These are phyloP conservation scores for Synanthedon vespiformis DNA, from an alignment of 2,888 invertebrate genomes.

Conservation along the genomic window DNA sequence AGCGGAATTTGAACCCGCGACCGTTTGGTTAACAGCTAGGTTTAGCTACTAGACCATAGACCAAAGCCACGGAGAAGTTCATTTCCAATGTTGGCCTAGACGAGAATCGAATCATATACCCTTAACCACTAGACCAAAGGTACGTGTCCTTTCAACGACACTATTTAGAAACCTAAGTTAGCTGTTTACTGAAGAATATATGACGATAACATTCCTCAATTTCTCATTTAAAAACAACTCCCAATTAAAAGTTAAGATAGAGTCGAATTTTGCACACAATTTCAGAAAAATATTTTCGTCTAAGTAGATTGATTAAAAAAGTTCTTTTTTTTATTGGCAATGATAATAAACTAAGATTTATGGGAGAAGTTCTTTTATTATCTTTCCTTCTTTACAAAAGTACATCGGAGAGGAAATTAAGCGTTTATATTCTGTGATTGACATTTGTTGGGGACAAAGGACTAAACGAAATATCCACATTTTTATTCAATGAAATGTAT, in stretches of 20 bases:
- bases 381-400: slow-evolving; percentile 6
- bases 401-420: slow-evolving; percentile 4
- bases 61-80: too few species aligned
- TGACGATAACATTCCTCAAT: slow-evolving; percentile 2
- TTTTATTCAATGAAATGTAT: too few species aligned
- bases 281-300: slow-evolving; percentile 9
- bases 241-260: slow-evolving; percentile 3
- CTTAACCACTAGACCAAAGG: too few species aligned
- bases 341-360: slow-evolving; percentile 11
- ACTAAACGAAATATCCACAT: too few species aligned
- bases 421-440: slow-evolving; percentile 1
- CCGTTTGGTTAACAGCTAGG: too few species aligned
- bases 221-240: slow-evolving; percentile 6
- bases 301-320: slow-evolving; percentile 20
- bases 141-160: too few species aligned
- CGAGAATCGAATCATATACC: too few species aligned
- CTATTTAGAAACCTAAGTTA: too few species aligned
- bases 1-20: too few species aligned
- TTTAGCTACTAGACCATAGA: too few species aligned
- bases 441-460: slow-evolving; percentile 3
- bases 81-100: too few species aligned
- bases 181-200: too few species aligned
- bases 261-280: slow-evolving; percentile 9
- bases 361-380: slow-evolving; percentile 11
- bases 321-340: slow-evolving; percentile 14